Evolutionary conservation across 2,797 vertebrate genomes (phyloP).

Genomic region (Enteromius anoplus): DNA sequence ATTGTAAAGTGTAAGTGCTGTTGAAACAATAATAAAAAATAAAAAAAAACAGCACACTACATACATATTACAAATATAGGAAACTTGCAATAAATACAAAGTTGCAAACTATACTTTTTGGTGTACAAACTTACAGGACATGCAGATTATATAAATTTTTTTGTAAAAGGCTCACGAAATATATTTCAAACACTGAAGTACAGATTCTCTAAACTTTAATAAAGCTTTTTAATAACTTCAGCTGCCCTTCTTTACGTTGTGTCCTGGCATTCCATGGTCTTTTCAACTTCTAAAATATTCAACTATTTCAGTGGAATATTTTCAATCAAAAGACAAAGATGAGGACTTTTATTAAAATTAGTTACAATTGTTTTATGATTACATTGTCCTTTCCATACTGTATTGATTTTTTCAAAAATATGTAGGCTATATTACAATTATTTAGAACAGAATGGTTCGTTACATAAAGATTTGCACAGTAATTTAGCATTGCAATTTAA

Average conservation of each 20-base stretch:
- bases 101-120: neutral
- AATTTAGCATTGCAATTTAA: neutral
- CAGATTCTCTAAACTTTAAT: neutral
- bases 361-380: too few relatives aligned
- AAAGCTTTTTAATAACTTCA: neutral
- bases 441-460: neutral
- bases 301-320: neutral
- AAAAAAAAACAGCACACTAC: neutral
- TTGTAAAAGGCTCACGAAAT: neutral
- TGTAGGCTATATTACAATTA: neutral
- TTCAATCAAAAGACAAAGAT: neutral
- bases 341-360: too few relatives aligned
- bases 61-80: neutral
- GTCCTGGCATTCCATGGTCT: neutral
- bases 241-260: neutral
- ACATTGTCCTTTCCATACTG: neutral
- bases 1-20: neutral
- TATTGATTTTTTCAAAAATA: neutral
- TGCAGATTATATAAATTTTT: neutral
- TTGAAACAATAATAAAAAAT: neutral
- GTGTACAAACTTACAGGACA: neutral
- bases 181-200: neutral
- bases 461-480: neutral
- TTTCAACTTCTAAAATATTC: neutral
- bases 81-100: neutral